These are phyloP conservation scores for Meda fulgida DNA, from an alignment of 2,797 vertebrate genomes.

Conservation along the genomic window DNA sequence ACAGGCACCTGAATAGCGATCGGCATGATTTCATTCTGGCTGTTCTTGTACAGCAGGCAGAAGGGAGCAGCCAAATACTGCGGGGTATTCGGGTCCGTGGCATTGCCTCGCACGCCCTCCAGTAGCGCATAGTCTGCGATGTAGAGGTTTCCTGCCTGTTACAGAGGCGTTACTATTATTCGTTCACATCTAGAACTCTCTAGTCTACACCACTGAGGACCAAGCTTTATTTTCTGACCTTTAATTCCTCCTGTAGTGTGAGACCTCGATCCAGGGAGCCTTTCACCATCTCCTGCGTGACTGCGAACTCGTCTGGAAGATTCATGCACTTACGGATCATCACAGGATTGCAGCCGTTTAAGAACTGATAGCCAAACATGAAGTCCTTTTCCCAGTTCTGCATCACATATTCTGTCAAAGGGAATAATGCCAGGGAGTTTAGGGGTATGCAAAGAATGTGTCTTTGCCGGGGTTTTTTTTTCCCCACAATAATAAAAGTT, in stretches of 20 bases:
- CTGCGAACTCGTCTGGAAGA: conserved; percentile 88
- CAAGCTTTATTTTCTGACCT: conserved; percentile 74
- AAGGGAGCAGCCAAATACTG: conserved; percentile 92
- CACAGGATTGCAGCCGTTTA: conserved; percentile 96
- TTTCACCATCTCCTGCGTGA: conserved; percentile 91
- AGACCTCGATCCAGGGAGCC: conserved; percentile 89
- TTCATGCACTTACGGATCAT: conserved; percentile 85
- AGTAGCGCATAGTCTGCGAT: conserved; percentile 89
- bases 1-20: conserved; percentile 93
- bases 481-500: too few relatives aligned
- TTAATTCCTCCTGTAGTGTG: conserved; percentile 88
- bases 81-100: conserved; percentile 89
- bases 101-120: conserved; percentile 86
- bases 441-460: not conserved
- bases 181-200: not conserved
- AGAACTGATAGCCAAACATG: conserved; percentile 97
- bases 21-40: conserved; percentile 88
- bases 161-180: not conserved
- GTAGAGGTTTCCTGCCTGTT: conserved; percentile 91
- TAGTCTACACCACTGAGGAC: too few relatives aligned
- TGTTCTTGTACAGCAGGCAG: conserved; percentile 92
- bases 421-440: not conserved
- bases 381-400: conserved; percentile 95
- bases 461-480: too few relatives aligned
- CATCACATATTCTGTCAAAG: conserved; percentile 90